Evolutionary conservation across 2,888 invertebrate species (phyloP).

Genomic region (Leucophenga maculata): DNA sequence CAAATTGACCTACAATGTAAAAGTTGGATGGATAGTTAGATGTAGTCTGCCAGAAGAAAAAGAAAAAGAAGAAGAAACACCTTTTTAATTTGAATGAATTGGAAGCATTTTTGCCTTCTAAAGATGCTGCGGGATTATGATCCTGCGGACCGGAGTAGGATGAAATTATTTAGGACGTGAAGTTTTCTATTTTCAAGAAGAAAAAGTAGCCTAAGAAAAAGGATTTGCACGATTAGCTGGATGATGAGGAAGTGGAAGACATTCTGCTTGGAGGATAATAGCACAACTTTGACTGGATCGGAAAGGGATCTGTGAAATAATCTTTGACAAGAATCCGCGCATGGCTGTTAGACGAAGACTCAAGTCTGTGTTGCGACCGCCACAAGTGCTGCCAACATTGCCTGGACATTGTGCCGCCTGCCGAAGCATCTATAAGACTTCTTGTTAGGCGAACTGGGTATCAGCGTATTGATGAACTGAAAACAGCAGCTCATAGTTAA

Average conservation of each 20-base stretch:
- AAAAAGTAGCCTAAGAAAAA: constrained; percentile 89
- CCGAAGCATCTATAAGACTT: constrained; percentile 99
- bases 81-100: constrained; percentile 90
- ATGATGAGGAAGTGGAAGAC: constrained; percentile 83
- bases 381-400: constrained; percentile 95
- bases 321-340: constrained; percentile 99
- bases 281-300: constrained; percentile 85
- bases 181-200: constrained; percentile 91
- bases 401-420: constrained; percentile 88
- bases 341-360: constrained; percentile 99
- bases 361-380: constrained; percentile 99
- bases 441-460: constrained; percentile 97
- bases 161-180: constrained; percentile 86
- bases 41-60: too few species aligned
- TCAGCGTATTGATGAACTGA: constrained; percentile 98
- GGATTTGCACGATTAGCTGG: constrained; percentile 82
- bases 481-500: constrained; percentile 99
- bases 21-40: too few species aligned
- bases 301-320: constrained; percentile 98
- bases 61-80: constrained; percentile 95
- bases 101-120: constrained; percentile 84
- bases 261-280: constrained; percentile 81
- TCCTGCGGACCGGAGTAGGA: constrained; percentile 78
- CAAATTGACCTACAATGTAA: too few species aligned
- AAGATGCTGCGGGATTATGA: constrained; percentile 76